phyloP scores from a whole-genome alignment of 2,888 invertebrate species.

The Ischnus inquisitorius region DNA sequence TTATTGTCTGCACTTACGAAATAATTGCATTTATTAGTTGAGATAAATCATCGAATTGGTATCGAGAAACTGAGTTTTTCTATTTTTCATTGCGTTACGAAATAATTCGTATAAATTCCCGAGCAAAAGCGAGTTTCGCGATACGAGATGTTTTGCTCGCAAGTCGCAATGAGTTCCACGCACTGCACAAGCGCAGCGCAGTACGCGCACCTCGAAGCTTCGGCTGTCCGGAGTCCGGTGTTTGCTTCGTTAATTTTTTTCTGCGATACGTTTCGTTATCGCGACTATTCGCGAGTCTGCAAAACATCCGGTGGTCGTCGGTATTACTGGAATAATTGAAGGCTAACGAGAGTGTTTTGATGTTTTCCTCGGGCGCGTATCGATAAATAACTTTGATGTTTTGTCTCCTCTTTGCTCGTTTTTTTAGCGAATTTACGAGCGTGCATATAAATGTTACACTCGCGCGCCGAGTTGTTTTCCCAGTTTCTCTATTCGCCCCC shows the following conservation, averaged over 20 bases:
- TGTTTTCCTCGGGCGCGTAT: not conserved
- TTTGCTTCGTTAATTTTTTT: not conserved
- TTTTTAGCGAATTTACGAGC: too few species aligned
- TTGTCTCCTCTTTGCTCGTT: not conserved
- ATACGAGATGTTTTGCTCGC: not conserved
- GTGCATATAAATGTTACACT: too few species aligned
- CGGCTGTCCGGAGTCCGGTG: too few species aligned
- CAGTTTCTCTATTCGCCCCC: too few species aligned
- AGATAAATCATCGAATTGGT: too few species aligned
- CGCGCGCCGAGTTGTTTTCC: too few species aligned
- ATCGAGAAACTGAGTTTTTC: too few species aligned
- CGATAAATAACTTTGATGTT: not conserved
- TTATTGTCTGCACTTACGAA: too few species aligned
- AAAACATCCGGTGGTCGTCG: conserved; percentile 10
- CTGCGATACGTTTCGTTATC: not conserved
- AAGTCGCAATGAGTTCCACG: not conserved
- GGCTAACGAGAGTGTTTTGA: not conserved
- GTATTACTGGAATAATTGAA: not conserved
- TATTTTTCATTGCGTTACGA: too few species aligned
- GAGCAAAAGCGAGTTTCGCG: too few species aligned
- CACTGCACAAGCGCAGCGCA: not conserved
- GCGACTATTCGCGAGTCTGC: not conserved
- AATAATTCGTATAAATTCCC: too few species aligned
- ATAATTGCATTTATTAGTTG: too few species aligned
- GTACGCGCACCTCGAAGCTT: not conserved